Base-by-base conservation (phyloP, 2,797 vertebrate species). In the Xenops minutus region DNA sequence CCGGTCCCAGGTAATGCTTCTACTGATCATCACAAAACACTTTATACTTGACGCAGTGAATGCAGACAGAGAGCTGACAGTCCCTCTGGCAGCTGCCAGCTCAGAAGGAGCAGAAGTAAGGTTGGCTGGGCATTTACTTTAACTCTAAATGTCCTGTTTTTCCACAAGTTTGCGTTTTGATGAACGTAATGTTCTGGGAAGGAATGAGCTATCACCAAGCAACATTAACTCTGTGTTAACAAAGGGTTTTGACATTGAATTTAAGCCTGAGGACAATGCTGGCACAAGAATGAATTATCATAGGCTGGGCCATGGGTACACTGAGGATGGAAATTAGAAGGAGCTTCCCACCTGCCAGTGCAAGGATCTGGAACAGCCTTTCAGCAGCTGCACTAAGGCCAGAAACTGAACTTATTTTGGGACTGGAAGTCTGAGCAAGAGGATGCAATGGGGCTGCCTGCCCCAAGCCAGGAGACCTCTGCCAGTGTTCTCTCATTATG, bases 181-280 rank as follows among this genome's bases (percentile, higher is more conserved):
- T 95, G 94, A 95, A 76, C 94, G 62, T 72, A 90, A 92, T 95
- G 90, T 95, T 95, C 96, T 79, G 77, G 67, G 80, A 90, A 90
- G 79, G 75, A 92, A 92, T 7, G 80, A 93, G 89, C 95, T 90
- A 94, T 93, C 88, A 95, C 74, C 93, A 95, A 95, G 95, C 90
- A 94, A 95, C 96, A 96, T 97, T 97, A 96, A 94, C 96, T 97
- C 95, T 94, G 86, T 94, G 88, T 97, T 95, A 95, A 95, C 94
- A 95, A 95, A 95, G 88, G 59, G n/a, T 26, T 96, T 88, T 95
- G 96, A 95, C 95, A 95, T 96, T 97, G 95, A 96, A 62, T 94
- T 90, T 61, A 63, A 95, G 80, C 84, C 81, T 63, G 88, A 95
- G 95, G 93, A 93, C 94, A 92, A 29, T 66, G 74, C 92, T 85